Percentiles rank a stretch among this genome's conserved stretches.
Evolutionary conservation across 2,797 vertebrate genomes (phyloP).

Genomic region (Ctenopoma multispine): DNA sequence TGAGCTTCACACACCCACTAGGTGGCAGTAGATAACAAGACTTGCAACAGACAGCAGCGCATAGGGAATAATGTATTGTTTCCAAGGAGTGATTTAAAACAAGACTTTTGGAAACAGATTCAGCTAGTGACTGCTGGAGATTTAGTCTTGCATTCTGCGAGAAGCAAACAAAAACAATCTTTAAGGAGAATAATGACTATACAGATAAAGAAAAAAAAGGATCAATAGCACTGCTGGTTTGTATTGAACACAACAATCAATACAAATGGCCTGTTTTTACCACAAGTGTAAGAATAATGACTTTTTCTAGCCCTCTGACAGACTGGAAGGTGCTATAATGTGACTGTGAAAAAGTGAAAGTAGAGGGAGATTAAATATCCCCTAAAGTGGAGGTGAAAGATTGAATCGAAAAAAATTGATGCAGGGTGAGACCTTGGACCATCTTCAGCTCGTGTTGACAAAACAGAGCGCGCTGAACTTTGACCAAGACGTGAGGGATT

Average conservation of each 20-base stretch:
- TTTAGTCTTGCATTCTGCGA: slow-evolving; percentile 35
- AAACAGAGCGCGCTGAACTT: slow-evolving; percentile 31
- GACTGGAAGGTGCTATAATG: slow-evolving; percentile 64
- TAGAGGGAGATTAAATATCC: slow-evolving; percentile 61
- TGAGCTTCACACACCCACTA: slow-evolving; percentile 52
- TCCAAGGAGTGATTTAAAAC: slow-evolving; percentile 38
- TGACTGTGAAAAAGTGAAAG: slow-evolving; percentile 63
- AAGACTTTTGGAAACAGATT: slow-evolving; percentile 32
- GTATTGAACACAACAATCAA: slow-evolving; percentile 78
- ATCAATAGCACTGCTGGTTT: slow-evolving; percentile 72
- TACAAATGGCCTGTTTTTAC: slow-evolving; percentile 75
- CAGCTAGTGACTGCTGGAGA: slow-evolving; percentile 40
- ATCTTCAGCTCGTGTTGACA: slow-evolving; percentile 11
- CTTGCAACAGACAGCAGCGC: not conserved
- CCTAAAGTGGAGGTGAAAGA: slow-evolving; percentile 47
- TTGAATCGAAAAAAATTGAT: slow-evolving; percentile 23
- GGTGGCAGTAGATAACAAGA: slow-evolving; percentile 75
- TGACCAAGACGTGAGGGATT: slow-evolving; percentile 1
- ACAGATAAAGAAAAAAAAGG: slow-evolving; percentile 57
- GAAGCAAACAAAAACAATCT: slow-evolving; percentile 42
- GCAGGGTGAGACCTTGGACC: slow-evolving; percentile 27
- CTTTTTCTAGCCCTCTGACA: slow-evolving; percentile 61
- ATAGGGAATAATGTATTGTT: slow-evolving; percentile 14
- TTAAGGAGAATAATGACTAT: slow-evolving; percentile 61
- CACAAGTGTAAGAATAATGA: slow-evolving; percentile 73